phyloP scores from a whole-genome alignment of 35 echinoderm and acorn worm species.

The Heliocidaris erythrogramma region DNA sequence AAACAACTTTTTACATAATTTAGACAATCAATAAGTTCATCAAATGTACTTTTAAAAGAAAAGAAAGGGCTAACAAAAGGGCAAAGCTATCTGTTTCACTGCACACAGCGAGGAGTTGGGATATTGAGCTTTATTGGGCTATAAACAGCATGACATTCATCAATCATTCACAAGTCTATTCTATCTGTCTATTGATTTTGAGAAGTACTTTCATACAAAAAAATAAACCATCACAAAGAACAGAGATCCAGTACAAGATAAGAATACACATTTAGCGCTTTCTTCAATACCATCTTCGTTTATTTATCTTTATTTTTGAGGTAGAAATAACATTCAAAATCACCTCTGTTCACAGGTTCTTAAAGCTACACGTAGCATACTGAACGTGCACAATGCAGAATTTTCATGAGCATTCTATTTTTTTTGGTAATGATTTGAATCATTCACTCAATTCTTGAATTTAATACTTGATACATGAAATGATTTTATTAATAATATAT shows the following conservation, averaged over 20 bases:
- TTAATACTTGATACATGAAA: no score
- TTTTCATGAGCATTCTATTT: background rate
- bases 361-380: background rate
- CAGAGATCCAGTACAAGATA: background rate
- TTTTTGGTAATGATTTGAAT: no score
- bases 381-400: background rate
- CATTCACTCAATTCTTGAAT: no score
- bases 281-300: background rate
- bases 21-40: background rate
- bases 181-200: background rate
- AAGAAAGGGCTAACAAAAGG: background rate
- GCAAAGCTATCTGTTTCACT: background rate
- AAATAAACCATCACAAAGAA: background rate
- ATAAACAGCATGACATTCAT: constrained; percentile 18
- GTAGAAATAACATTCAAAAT: background rate
- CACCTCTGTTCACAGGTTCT: background rate
- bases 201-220: background rate
- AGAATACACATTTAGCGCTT: background rate
- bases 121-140: background rate
- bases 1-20: background rate
- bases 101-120: background rate
- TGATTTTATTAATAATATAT: no score
- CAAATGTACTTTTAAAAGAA: background rate
- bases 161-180: background rate
- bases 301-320: background rate